Evolutionary conservation across 2,113 vertebrate species (phyloP), one percentile per base, ranked within the genome.

Genomic region (Chaenocephalus aceratus): DNA sequence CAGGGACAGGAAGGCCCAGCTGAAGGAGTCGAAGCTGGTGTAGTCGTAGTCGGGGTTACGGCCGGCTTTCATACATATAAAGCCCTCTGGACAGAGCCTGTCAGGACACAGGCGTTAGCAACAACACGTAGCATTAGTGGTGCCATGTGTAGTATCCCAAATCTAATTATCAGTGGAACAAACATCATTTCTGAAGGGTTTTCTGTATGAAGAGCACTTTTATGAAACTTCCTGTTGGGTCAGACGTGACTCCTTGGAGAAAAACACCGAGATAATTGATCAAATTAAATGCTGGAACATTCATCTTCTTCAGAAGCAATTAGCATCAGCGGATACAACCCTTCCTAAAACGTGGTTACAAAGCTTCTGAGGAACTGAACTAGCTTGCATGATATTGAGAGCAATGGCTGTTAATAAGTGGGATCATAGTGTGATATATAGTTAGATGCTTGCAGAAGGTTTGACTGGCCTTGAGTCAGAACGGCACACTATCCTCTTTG

Each of bases 1-100:
- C 83, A 99, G 94, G 12, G 98, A 99, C 79, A 99, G 95, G 93
- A 99, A 99, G 15, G 98, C 98, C 98, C 98, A 99, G 92, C 97
- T 96, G 91, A 99, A 99, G 53, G 97, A 97, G 90, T 99, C 98
- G 79, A 99, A 99, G 90, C 97, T 99, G 58, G 98, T 99, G 87
- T 99, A 99, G 92, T 96, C 97, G 34, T 97, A 99, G 94, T 99
- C 94, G 58, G 98, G 98, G 86, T 99, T 99, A 82, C 95, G 94
- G 58, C 98, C 98, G 74, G 94, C 96, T 95, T 99, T 99, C 75
- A 97, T 81, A 83, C 98, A 99, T 13, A 48, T 15, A 67, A 96
- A 99, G 12, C 98, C 97, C 93, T 98, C 97, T 30, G 98, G 98
- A 92, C 98, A 99, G 86, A 97, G 94, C 88, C 98, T 99, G 93